Percentiles rank a stretch among this genome's conserved stretches.
Evolutionary conservation across 1,140 invertebrate species (phyloP).

Genomic region (Eupristina koningsbergeri): DNA sequence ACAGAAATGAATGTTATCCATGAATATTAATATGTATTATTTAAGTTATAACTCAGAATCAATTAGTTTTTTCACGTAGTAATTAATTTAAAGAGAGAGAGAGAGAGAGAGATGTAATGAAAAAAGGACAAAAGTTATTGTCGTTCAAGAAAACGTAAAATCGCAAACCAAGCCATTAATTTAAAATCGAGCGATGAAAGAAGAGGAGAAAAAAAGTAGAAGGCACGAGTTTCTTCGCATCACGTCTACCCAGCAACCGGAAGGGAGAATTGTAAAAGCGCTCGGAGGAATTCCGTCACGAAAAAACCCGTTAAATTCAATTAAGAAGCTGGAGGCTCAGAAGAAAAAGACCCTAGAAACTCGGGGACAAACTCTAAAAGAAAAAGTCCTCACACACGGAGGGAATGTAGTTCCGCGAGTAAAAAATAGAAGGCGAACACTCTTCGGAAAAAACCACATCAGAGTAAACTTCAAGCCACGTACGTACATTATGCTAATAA

Average conservation of each 20-base stretch:
- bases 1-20: neutral
- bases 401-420: neutral
- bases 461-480: neutral
- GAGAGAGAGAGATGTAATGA: too few relatives aligned
- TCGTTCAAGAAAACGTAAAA: neutral
- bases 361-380: neutral
- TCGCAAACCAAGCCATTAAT: neutral
- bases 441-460: neutral
- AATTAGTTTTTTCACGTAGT: too few relatives aligned
- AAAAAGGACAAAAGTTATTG: neutral
- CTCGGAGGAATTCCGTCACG: neutral
- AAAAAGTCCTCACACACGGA: neutral
- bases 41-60: neutral
- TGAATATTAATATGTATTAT: neutral
- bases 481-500: conserved; percentile 38
- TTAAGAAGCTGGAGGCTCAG: neutral
- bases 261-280: neutral
- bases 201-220: too few relatives aligned
- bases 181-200: neutral
- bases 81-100: neutral
- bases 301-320: neutral
- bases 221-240: too few relatives aligned
- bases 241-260: too few relatives aligned
- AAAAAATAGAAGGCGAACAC: neutral
- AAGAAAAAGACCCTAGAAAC: neutral